These are phyloP conservation scores for Pectinophora gossypiella DNA, from an alignment of 1,140 invertebrate genomes.

Conservation along the genomic window DNA sequence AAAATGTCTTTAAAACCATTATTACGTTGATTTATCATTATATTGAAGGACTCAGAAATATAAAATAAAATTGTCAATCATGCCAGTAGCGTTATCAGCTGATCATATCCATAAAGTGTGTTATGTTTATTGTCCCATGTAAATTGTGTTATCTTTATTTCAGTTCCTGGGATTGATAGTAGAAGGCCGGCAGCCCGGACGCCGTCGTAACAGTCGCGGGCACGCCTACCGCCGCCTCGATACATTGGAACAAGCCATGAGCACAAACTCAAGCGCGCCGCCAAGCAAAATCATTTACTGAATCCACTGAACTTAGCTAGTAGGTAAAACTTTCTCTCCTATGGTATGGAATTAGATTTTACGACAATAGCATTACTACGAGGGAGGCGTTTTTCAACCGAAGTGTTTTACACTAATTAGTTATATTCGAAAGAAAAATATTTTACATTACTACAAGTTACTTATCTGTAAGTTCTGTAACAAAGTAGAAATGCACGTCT, in stretches of 20 bases:
- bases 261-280: conserved; percentile 41
- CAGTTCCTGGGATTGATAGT: conserved; percentile 60
- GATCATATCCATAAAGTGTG: too few species aligned
- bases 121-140: too few species aligned
- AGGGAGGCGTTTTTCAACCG: neutral
- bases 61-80: too few species aligned
- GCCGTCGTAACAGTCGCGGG: conserved; percentile 56
- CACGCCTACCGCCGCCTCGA: conserved; percentile 61
- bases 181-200: conserved; percentile 52
- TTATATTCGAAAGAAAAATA: neutral
- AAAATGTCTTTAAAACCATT: too few species aligned
- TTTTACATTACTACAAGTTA: too few species aligned
- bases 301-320: conserved; percentile 5
- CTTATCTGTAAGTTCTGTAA: too few species aligned
- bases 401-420: neutral
- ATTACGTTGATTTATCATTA: too few species aligned
- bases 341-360: neutral
- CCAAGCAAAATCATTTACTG: conserved; percentile 67
- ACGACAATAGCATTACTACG: neutral
- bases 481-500: too few species aligned
- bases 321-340: neutral
- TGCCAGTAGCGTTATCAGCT: too few species aligned
- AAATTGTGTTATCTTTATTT: too few species aligned
- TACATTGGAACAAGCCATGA: conserved; percentile 64
- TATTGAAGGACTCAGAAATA: too few species aligned